These are phyloP conservation scores for Gavialis gangeticus DNA, from an alignment of 2,113 vertebrate species.

Conservation along the genomic window DNA sequence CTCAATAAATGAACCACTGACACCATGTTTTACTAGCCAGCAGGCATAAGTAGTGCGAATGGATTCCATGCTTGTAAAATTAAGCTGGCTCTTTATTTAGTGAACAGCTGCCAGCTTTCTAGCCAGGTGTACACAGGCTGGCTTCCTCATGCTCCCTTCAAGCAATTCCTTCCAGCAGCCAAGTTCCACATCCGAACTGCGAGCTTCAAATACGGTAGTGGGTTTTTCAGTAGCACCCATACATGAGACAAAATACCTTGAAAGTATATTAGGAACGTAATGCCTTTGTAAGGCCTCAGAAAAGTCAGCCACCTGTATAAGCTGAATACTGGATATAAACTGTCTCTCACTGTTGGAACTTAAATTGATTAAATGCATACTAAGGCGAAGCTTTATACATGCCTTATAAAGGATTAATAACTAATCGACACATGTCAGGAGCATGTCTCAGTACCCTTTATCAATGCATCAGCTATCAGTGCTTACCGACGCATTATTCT, in stretches of 20 bases:
- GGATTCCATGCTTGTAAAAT: no score
- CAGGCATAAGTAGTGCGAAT: no score
- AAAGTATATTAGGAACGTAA: background rate
- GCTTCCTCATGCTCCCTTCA: no score
- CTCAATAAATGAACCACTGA: no score
- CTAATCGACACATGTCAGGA: background rate
- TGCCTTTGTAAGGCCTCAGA: background rate
- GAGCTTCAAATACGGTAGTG: background rate
- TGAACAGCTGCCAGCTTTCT: no score
- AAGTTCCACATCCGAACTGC: background rate
- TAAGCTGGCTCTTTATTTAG: no score
- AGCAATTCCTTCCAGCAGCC: no score
- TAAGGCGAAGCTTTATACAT: background rate
- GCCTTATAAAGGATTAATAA: background rate
- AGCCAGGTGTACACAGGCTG: no score
- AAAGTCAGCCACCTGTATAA: background rate
- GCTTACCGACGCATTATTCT: background rate
- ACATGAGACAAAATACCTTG: background rate
- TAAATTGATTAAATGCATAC: background rate
- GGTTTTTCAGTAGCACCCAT: no score
- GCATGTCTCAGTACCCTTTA: background rate
- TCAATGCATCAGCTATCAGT: background rate
- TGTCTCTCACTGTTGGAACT: background rate
- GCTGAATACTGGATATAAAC: background rate
- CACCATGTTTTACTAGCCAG: no score